A percentile compares a stretch with the other conserved stretches of the same genome.
These are phyloP conservation scores for Eupithecia exiguata DNA, from an alignment of 2,888 invertebrate genomes.

Conservation along the genomic window DNA sequence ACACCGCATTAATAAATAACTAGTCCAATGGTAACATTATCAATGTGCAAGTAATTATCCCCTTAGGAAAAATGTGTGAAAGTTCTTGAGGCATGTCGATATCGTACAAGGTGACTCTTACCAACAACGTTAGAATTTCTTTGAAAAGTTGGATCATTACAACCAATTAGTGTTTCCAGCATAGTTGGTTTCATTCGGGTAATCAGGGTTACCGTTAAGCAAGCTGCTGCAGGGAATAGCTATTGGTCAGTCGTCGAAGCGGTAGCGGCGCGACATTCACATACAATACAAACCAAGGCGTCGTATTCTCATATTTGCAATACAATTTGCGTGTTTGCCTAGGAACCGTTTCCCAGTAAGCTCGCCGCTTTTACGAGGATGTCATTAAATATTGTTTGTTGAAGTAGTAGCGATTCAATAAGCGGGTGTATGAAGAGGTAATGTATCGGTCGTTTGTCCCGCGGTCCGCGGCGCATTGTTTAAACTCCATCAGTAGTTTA, in stretches of 20 bases:
- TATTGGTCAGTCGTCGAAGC: conserved; percentile 56
- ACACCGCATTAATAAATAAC: conserved; percentile 45
- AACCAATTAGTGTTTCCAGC: conserved; percentile 62
- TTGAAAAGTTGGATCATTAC: neutral
- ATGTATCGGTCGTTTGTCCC: conserved; percentile 48
- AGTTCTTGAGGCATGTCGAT: neutral
- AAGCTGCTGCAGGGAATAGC: conserved; percentile 63
- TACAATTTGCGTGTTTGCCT: conserved; percentile 78
- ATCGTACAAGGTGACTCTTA: neutral
- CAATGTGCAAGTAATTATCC: conserved; percentile 27
- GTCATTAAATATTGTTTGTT: conserved; percentile 61
- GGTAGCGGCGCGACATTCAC: conserved; percentile 61
- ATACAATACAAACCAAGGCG: conserved; percentile 67
- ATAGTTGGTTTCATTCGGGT: conserved; percentile 71
- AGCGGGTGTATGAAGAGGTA: conserved; percentile 49
- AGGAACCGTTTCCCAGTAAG: conserved; percentile 74
- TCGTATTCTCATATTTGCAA: conserved; percentile 70
- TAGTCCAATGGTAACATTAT: conserved; percentile 48
- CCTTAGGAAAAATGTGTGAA: neutral
- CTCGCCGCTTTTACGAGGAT: conserved; percentile 60
- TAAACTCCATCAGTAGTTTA: conserved; percentile 54
- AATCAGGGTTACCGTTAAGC: conserved; percentile 74
- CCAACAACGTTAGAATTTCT: neutral
- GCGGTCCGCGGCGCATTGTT: conserved; percentile 50
- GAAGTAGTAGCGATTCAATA: conserved; percentile 50